These are phyloP conservation scores for Watsonalla cultraria DNA, from an alignment of 2,888 invertebrate species.

Conservation along the genomic window DNA sequence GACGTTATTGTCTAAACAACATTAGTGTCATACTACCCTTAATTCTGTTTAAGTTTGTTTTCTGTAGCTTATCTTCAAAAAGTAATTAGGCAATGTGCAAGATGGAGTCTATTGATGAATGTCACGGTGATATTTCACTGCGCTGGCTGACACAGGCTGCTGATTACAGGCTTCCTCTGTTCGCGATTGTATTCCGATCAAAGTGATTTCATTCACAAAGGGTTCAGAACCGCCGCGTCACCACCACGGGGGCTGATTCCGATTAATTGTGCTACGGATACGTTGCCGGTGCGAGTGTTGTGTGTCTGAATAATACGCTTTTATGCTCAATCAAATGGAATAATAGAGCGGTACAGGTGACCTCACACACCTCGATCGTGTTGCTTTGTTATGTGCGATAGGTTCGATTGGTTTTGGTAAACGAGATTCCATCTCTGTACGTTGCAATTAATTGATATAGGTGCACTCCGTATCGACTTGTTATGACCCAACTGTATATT, in stretches of 20 bases:
- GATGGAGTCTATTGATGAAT: conserved; percentile 23
- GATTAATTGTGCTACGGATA: conserved; percentile 54
- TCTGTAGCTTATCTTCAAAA: conserved; percentile 6
- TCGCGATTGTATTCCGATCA: conserved; percentile 55
- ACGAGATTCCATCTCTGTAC: neutral
- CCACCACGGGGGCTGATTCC: conserved; percentile 37
- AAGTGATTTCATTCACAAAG: conserved; percentile 68
- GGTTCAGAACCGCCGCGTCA: conserved; percentile 61
- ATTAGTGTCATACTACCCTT: neutral
- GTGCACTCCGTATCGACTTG: no score
- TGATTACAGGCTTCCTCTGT: conserved; percentile 57
- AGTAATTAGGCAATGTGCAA: conserved; percentile 1
- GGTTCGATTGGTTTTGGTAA: neutral
- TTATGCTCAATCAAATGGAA: conserved; percentile 18
- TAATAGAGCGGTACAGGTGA: conserved; percentile 8
- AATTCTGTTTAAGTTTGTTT: neutral
- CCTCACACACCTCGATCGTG: neutral
- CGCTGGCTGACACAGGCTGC: conserved; percentile 46
- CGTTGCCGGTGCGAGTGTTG: conserved; percentile 25
- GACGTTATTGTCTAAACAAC: no score
- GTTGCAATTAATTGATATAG: no score
- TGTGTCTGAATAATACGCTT: conserved; percentile 29
- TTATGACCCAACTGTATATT: neutral
- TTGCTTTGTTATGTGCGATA: neutral
- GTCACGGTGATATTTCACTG: conserved; percentile 29